phyloP scores from a whole-genome alignment of 1,140 invertebrate species.

The Drosophila truncata region DNA sequence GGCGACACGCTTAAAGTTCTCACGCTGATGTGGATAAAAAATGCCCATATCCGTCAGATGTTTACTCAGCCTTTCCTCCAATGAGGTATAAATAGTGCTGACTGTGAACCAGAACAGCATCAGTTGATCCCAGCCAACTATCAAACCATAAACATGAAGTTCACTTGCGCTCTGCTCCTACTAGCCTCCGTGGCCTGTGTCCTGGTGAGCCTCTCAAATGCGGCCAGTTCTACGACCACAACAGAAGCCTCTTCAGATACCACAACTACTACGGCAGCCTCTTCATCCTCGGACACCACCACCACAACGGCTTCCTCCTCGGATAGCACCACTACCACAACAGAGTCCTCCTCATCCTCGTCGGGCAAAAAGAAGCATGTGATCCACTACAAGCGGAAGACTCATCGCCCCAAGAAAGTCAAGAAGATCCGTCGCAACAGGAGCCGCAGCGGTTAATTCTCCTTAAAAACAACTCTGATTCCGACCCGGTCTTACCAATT shows the following conservation, averaged over 20 bases:
- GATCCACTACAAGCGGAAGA: constrained; percentile 1
- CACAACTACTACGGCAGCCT: constrained; percentile 1
- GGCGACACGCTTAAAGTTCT: neutral
- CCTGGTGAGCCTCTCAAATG: constrained; percentile 11
- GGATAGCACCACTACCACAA: constrained; percentile 6
- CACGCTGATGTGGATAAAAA: constrained; percentile 5
- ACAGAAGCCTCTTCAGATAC: neutral
- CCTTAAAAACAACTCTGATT: neutral
- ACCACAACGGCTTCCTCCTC: neutral
- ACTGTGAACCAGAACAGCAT: constrained; percentile 4
- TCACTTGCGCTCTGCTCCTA: neutral
- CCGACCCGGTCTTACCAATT: neutral
- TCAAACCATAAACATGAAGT: constrained; percentile 9
- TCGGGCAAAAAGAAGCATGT: constrained; percentile 14
- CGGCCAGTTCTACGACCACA: neutral
- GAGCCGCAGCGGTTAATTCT: constrained; percentile 1
- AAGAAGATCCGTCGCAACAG: neutral
- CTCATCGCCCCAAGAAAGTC: constrained; percentile 6
- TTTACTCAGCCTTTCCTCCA: neutral
- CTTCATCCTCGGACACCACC: constrained; percentile 15
- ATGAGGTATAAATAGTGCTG: constrained; percentile 14
- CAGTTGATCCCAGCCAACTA: constrained; percentile 17
- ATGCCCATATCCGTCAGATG: neutral
- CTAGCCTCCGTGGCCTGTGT: constrained; percentile 7
- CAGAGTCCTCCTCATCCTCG: neutral